These are phyloP conservation scores for Helarctos malayanus DNA, from an alignment of 2,797 vertebrate species.

Conservation along the genomic window DNA sequence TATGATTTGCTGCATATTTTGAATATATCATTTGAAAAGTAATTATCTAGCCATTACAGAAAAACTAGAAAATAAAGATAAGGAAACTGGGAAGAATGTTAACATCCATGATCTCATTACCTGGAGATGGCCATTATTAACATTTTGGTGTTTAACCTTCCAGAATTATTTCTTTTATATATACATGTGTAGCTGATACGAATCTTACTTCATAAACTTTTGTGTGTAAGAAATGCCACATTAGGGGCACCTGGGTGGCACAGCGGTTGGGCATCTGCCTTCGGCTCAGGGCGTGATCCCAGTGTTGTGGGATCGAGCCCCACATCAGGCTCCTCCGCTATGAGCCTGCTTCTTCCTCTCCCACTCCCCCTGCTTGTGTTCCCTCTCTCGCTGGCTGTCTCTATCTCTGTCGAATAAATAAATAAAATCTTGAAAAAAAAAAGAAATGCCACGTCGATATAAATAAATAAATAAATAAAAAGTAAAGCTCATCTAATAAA, in stretches of 20 bases:
- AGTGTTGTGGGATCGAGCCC: no score
- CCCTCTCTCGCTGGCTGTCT: no score
- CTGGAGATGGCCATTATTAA: not conserved
- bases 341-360: no score
- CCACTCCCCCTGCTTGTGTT: no score
- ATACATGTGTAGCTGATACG: not conserved
- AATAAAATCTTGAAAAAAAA: no score
- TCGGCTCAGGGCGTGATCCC: no score
- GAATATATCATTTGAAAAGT: conserved; percentile 24
- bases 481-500: no score
- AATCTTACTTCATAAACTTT: conserved; percentile 1
- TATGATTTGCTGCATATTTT: conserved; percentile 6
- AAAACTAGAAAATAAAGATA: conserved; percentile 32
- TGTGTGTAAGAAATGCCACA: not conserved
- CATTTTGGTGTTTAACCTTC: conserved; percentile 22
- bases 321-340: no score
- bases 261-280: no score
- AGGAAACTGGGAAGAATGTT: not conserved
- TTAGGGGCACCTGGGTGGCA: no score
- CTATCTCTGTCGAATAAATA: no score
- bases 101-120: not conserved
- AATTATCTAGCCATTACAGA: not conserved
- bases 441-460: not conserved
- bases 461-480: no score
- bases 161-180: conserved; percentile 7